These are phyloP conservation scores for Platyura marginata DNA, from an alignment of 1,140 invertebrate species.

Conservation along the genomic window DNA sequence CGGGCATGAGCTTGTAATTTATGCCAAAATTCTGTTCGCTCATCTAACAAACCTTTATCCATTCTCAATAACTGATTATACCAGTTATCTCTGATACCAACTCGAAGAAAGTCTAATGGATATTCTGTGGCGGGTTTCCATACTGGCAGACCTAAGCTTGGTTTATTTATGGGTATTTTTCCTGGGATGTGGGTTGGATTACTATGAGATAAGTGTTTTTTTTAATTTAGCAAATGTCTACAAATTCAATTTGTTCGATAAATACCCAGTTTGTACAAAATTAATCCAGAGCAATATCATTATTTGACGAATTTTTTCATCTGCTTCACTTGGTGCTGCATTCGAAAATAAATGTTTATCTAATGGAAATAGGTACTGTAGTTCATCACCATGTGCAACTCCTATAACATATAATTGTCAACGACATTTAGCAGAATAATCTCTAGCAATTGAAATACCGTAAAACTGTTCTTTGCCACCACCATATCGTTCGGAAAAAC, in stretches of 20 bases:
- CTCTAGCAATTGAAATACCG: too few relatives aligned
- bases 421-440: too few relatives aligned
- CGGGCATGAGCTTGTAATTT: slow-evolving; percentile 1
- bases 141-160: slow-evolving; percentile 14
- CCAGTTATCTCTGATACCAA: slow-evolving; percentile 18
- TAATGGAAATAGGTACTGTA: slow-evolving; percentile 53
- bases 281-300: slow-evolving; percentile 47
- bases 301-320: slow-evolving; percentile 28
- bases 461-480: too few relatives aligned
- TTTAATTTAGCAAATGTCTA: not conserved
- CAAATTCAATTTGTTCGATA: not conserved
- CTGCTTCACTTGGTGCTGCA: slow-evolving; percentile 23
- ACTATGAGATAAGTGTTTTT: slow-evolving; percentile 12
- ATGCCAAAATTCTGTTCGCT: slow-evolving; percentile 3
- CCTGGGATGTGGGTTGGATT: slow-evolving; percentile 35
- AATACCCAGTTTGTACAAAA: slow-evolving; percentile 44
- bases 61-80: not conserved
- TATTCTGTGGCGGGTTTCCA: slow-evolving; percentile 26
- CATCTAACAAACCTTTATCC: not conserved
- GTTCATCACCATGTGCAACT: slow-evolving; percentile 51
- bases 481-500: too few relatives aligned
- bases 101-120: slow-evolving; percentile 24
- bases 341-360: slow-evolving; percentile 32
- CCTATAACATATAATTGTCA: slow-evolving; percentile 23
- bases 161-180: too few relatives aligned